phyloP scores from a whole-genome alignment of 2,797 vertebrate species.

The Potorous gilbertii region DNA sequence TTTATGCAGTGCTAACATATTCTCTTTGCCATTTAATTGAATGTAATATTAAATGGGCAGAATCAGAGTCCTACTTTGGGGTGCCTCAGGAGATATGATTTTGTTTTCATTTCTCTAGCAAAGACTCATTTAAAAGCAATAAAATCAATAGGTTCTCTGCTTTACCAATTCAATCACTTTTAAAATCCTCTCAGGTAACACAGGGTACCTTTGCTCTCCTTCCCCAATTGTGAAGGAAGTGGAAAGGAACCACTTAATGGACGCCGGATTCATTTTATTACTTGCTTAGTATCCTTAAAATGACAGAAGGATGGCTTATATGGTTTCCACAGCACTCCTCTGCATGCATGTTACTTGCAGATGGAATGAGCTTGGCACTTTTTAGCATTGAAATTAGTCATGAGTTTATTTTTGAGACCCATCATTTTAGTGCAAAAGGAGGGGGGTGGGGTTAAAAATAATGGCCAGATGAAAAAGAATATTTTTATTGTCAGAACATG shows the following conservation, averaged over 20 bases:
- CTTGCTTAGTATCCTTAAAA: slow-evolving; percentile 25
- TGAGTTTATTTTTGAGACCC: neutral
- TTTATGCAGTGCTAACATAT: neutral
- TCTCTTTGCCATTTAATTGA: neutral
- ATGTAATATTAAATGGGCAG: neutral
- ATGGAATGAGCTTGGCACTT: neutral
- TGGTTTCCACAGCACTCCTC: neutral
- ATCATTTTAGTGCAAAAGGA: neutral
- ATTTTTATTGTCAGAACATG: neutral
- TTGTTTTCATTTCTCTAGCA: neutral
- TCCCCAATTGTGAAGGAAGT: neutral
- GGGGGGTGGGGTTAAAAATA: neutral
- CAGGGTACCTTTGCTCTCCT: neutral
- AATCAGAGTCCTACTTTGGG: neutral
- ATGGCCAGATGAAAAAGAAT: neutral
- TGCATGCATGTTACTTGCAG: neutral
- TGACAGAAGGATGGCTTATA: neutral
- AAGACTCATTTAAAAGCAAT: slow-evolving; percentile 1
- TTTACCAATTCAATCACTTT: neutral
- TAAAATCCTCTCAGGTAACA: neutral
- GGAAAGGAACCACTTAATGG: neutral
- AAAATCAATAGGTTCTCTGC: neutral
- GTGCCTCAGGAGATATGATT: neutral
- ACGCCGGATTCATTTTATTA: neutral
- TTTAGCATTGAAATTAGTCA: neutral